Percentiles rank a stretch among this genome's conserved stretches.
Conservation (phyloP, 37 sponge, comb jelly and placozoan species). For the Chondrosia reniformis region DNA sequence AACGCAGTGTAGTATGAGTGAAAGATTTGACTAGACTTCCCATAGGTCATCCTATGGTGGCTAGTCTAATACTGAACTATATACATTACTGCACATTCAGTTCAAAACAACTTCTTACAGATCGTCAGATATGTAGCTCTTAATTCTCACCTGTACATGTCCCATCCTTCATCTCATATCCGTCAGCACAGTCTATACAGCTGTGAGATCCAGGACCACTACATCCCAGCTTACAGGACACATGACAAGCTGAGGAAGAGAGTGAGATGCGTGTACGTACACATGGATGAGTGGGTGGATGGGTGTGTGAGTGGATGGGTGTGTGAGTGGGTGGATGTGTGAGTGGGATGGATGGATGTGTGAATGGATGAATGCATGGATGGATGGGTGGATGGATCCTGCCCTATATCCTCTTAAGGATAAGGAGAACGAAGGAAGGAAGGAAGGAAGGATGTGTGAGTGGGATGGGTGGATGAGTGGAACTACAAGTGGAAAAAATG, state of each 20-base stretch:
- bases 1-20: too few relatives aligned
- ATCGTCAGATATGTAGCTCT: conserved; percentile 17
- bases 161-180: conserved; percentile 53
- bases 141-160: conserved; percentile 54
- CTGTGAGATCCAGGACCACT: conserved; percentile 53
- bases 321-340: not conserved
- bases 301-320: too few relatives aligned
- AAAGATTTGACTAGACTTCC: too few relatives aligned
- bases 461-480: not conserved
- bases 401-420: not conserved
- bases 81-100: conserved; percentile 47
- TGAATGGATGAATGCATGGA: not conserved
- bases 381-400: not conserved
- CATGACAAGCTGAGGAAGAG: conserved; percentile 52
- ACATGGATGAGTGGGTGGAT: not conserved
- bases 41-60: not conserved
- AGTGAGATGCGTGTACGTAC: not conserved
- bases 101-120: not conserved
- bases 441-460: not conserved
- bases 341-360: not conserved
- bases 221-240: conserved; percentile 41
- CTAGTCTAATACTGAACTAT: not conserved
- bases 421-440: not conserved
- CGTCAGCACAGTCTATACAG: conserved; percentile 68
- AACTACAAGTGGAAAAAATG: not conserved